Evolutionary conservation across 2,113 vertebrate genomes (phyloP), one percentile per base, ranked within the genome.

Genomic region (Orycteropus afer): DNA sequence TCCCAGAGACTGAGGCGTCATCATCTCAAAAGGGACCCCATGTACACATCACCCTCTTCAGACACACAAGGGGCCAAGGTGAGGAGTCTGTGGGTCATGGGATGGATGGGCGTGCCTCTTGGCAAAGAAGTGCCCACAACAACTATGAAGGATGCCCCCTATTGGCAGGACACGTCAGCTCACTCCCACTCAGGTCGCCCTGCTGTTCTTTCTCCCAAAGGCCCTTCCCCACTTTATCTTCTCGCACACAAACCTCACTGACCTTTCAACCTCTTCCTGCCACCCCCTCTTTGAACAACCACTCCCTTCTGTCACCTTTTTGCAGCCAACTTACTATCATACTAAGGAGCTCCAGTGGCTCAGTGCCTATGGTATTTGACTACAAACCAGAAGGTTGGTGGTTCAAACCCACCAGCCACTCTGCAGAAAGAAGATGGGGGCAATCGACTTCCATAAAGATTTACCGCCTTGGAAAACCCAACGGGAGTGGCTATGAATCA

Each of bases 181-280:
- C 57, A 10, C 9, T 7, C 11, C 2, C 3, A 22, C 55, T 13
- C 7, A 1, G 32, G 49, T 4, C 0, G 8, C 61, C 22, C 34
- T 3, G 4, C 29, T 22, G 11, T 37, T 12, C 69, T 45, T 9
- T 29, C 49, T 47, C 23, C 13, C 29, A 3, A 22, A 51, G 32
- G 5, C 49, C 18, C 59, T 40, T n/a, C 37, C 71, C 10, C 4
- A 5, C 40, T 23, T 20, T 13, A 40, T 34, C 73, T 67, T 37
- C 74, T 1, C 0, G 0, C 0, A 4, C 45, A 18, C 83, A 34
- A 25, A n/a, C 78, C 61, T 79, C 2, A 3, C 34, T 11, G 61
- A 63, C 0, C 53, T 27, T 3, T 22, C 81, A 37, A 9, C 67
- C 29, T 32, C 34, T 23, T 37, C 77, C 25, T n/a, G 10, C 11